Percentiles rank a stretch among this genome's conserved stretches.
These are phyloP conservation scores for Eublepharis macularius DNA, from an alignment of 2,113 vertebrate genomes.

Conservation along the genomic window DNA sequence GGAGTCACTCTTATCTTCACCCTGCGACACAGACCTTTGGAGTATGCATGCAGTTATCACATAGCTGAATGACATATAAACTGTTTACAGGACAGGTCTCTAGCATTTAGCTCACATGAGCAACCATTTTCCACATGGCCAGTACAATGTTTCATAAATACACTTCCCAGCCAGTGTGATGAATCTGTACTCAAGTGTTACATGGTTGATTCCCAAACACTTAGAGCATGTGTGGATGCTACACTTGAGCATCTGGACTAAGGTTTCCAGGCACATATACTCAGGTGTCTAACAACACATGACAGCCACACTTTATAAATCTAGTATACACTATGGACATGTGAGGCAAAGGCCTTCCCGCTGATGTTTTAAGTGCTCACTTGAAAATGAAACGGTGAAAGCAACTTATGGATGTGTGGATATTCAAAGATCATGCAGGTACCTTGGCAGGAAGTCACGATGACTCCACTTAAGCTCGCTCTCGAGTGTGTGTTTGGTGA, in stretches of 20 bases:
- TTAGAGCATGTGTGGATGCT: too few relatives aligned
- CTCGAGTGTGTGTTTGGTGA: neutral
- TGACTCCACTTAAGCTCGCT: neutral
- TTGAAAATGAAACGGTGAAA: neutral
- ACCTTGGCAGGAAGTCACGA: neutral
- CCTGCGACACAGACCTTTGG: slow-evolving; percentile 79
- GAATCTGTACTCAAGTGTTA: too few relatives aligned
- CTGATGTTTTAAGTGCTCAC: neutral
- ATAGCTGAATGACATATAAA: slow-evolving; percentile 45
- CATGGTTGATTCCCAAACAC: neutral
- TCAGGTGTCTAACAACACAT: neutral
- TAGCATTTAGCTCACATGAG: slow-evolving; percentile 11
- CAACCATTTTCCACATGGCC: neutral
- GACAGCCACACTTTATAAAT: neutral
- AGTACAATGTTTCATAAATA: neutral
- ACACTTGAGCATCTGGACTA: neutral
- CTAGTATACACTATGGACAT: neutral
- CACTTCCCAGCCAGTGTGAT: neutral
- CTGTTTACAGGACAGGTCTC: slow-evolving; percentile 25
- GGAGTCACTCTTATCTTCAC: slow-evolving; percentile 73
- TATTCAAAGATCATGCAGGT: neutral
- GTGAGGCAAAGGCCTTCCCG: neutral
- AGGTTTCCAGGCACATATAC: too few relatives aligned
- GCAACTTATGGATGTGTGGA: neutral
- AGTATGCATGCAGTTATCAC: slow-evolving; percentile 74